phyloP scores from a whole-genome alignment of 1,140 invertebrate genomes.

The Eupristina koningsbergeri region DNA sequence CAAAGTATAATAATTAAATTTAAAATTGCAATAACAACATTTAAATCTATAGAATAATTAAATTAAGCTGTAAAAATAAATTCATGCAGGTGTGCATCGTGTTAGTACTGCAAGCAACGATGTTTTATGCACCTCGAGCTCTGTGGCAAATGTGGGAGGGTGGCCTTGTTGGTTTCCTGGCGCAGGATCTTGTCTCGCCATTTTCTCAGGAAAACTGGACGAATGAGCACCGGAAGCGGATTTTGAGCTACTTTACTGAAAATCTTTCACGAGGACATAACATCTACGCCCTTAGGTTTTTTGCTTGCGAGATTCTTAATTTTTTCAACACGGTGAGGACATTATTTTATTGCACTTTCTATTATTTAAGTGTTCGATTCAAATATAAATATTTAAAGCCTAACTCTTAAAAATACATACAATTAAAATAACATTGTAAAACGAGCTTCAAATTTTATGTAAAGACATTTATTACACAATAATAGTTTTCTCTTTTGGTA shows the following conservation, averaged over 20 bases:
- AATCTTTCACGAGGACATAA: slow-evolving; percentile 69
- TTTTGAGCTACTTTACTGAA: slow-evolving; percentile 19
- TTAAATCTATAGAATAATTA: no score
- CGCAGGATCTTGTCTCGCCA: slow-evolving; percentile 62
- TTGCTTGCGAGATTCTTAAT: slow-evolving; percentile 65
- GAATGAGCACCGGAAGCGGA: neutral
- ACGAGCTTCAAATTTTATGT: no score
- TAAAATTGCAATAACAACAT: no score
- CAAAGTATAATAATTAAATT: no score
- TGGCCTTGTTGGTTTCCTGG: slow-evolving; percentile 62
- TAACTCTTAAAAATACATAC: no score
- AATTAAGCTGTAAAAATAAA: no score
- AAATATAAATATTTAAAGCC: no score
- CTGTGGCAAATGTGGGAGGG: slow-evolving; percentile 73
- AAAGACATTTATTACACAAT: no score
- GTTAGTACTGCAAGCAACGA: slow-evolving; percentile 76
- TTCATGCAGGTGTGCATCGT: slow-evolving; percentile 72
- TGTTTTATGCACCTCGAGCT: slow-evolving; percentile 73
- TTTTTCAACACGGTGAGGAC: slow-evolving; percentile 19
- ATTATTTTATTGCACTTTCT: no score
- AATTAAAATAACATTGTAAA: no score
- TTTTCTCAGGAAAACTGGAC: slow-evolving; percentile 12
- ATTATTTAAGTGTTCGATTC: no score
- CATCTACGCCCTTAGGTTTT: slow-evolving; percentile 78
- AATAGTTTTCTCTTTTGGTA: no score